Evolutionary conservation across 2,797 vertebrate species (phyloP), one percentile per base, ranked within the genome.

Genomic region (Setipinna tenuifilis): DNA sequence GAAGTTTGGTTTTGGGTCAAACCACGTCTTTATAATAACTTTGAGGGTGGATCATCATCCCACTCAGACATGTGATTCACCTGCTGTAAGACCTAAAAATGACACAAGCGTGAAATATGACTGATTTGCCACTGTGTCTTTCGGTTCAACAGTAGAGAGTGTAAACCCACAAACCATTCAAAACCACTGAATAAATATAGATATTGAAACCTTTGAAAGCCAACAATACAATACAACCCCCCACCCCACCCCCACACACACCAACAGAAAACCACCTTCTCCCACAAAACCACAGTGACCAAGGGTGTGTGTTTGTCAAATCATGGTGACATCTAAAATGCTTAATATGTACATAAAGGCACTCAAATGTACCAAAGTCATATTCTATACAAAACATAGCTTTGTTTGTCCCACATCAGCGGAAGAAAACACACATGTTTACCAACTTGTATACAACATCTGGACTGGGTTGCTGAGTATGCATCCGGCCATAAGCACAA

Each of bases 71-170:
- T 6, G 71, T 21, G 31, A n/a, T 78, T 21, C 31, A 78, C 71
- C 71, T 78, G 71, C 71, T 19, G 16, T 44, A 6, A 78, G 17
- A 9, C 14, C 6, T 71, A 41, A 2, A 25, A 71, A 14, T 71
- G 25, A 14, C 25, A 31, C 16, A 14, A 14, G 65, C 25, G 65
- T 71, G 28, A 31, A 71, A 71, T 71, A 4, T 31, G 65, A 71
- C 16, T 17, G 65, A 17, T 25, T 12, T 78, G 71, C 35, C 35
- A 44, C 19, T 19, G 31, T 23, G 6, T 78, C 31, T 78, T 71
- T 83, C 41, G 16, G 23, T 48, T 25, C 50, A 89, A 91, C 90
- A 87, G 88, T 81, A 89, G 85, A 16, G 87, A 75, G 50, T 50
- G 87, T 71, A 82, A 58, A 62, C n/a, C 75, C 16, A 35, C 9